Evolutionary conservation across 2,888 invertebrate genomes (phyloP).

Genomic region (Thymelicus sylvestris): DNA sequence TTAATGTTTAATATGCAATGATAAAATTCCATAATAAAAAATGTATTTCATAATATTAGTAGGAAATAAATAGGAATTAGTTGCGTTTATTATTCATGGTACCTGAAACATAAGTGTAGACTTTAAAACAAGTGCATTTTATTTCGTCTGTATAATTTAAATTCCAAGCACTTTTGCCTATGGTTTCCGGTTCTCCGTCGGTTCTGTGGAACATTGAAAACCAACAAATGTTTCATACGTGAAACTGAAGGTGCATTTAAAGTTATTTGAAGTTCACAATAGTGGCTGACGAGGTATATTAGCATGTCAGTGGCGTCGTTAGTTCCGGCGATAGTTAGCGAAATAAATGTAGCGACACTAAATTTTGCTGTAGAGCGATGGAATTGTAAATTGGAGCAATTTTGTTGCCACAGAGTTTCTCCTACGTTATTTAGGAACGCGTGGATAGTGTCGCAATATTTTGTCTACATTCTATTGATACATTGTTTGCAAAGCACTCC

Average conservation of each 20-base stretch:
- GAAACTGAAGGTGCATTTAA: background rate
- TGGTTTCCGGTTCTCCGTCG: no score
- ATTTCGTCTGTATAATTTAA: no score
- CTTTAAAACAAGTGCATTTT: no score
- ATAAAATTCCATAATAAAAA: no score
- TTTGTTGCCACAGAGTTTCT: constrained; percentile 7
- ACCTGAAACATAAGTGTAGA: no score
- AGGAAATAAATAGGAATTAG: no score
- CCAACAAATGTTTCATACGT: background rate
- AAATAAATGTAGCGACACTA: constrained; percentile 12
- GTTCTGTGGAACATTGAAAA: no score
- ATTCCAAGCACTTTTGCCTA: no score
- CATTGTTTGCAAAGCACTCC: no score
- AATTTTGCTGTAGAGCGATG: constrained; percentile 7
- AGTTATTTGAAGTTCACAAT: constrained; percentile 18
- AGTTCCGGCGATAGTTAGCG: constrained; percentile 5
- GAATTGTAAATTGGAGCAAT: constrained; percentile 10
- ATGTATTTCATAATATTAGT: no score
- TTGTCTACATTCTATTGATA: background rate
- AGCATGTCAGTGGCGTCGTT: constrained; percentile 22
- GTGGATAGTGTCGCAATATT: background rate
- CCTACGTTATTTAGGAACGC: background rate
- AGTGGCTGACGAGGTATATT: constrained; percentile 14
- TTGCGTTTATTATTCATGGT: no score
- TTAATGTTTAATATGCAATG: no score